Evolutionary conservation across 2,113 vertebrate genomes (phyloP).

Genomic region (Petaurus breviceps): DNA sequence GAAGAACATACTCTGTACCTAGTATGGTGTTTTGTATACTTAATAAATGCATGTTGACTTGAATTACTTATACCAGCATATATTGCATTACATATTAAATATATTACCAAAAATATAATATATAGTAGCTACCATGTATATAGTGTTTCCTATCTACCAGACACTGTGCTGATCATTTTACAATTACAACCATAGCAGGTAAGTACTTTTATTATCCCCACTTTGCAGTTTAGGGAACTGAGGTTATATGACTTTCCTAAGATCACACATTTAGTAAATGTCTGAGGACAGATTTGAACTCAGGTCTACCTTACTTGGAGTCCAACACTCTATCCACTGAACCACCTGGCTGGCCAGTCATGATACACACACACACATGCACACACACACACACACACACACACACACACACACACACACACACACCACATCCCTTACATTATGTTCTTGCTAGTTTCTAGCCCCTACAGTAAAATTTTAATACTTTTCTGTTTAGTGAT

Average conservation of each 20-base stretch:
- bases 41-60: not conserved
- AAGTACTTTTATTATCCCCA: not conserved
- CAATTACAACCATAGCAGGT: not conserved
- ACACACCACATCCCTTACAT: too few species aligned
- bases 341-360: not conserved
- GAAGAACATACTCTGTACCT: not conserved
- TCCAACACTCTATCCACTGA: not conserved
- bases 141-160: not conserved
- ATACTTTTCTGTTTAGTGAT: not conserved
- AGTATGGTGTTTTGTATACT: not conserved
- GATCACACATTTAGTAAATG: not conserved
- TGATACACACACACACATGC: not conserved
- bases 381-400: not conserved
- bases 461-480: not conserved
- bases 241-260: too few species aligned
- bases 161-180: not conserved
- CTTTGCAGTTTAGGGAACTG: not conserved
- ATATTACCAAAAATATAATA: not conserved
- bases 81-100: not conserved
- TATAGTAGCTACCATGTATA: not conserved
- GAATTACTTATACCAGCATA: not conserved
- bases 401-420: too few species aligned
- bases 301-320: not conserved
- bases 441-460: not conserved
- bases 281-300: not conserved